phyloP scores from a whole-genome alignment of 1,140 invertebrate species.

The Bombus vancouverensis region DNA sequence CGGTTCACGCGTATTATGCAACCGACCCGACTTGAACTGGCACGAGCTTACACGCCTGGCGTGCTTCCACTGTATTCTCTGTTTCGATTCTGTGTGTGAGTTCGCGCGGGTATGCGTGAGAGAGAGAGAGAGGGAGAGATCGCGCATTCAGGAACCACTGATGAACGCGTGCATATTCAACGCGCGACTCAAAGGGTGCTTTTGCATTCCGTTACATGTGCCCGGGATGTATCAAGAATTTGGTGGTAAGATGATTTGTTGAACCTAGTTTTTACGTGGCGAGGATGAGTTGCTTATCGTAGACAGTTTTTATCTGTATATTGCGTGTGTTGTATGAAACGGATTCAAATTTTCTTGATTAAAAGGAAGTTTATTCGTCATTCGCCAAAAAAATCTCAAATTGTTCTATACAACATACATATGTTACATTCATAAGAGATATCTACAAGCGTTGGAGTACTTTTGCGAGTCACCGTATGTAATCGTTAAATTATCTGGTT shows the following conservation, averaged over 20 bases:
- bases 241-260: background rate
- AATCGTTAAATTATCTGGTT: no score
- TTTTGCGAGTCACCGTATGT: no score
- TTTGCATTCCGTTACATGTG: background rate
- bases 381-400: no score
- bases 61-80: background rate
- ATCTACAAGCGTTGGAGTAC: no score
- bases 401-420: no score
- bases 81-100: background rate
- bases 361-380: no score
- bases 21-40: background rate
- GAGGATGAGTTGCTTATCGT: background rate
- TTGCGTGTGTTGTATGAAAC: no score
- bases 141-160: background rate
- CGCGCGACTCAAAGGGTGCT: background rate
- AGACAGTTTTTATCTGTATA: background rate
- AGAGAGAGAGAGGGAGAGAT: background rate
- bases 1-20: conserved; percentile 39
- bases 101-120: background rate
- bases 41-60: conserved; percentile 16
- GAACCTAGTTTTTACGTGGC: background rate
- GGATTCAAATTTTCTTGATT: no score
- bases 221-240: background rate
- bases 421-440: no score
- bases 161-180: conserved; percentile 13